Evolutionary conservation across 2,113 vertebrate species (phyloP).

Genomic region (mouse (Mus musculus)): DNA sequence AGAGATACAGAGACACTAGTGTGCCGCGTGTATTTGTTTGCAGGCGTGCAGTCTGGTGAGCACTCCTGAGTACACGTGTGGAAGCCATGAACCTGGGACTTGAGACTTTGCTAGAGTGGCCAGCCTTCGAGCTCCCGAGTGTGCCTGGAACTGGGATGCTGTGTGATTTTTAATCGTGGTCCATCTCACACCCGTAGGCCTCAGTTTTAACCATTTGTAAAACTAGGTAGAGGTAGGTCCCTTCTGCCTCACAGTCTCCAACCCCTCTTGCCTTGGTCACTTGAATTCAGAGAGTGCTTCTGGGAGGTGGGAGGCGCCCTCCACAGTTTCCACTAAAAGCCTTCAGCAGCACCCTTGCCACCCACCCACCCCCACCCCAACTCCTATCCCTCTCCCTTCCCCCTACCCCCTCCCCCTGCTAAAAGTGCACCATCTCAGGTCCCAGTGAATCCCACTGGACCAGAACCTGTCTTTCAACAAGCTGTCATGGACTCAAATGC

Average conservation of each 20-base stretch:
- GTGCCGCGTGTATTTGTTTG: not conserved
- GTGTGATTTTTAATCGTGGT: not conserved
- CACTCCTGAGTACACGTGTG: not conserved
- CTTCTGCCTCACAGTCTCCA: not conserved
- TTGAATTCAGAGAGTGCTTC: not conserved
- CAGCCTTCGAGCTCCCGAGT: not conserved
- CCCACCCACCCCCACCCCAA: not conserved
- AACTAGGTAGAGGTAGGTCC: not conserved
- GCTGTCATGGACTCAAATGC: not conserved
- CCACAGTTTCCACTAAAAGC: not conserved
- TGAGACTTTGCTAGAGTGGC: not conserved
- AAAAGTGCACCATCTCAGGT: not conserved
- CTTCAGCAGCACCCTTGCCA: not conserved
- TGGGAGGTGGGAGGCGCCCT: not conserved
- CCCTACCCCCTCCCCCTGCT: too few relatives aligned
- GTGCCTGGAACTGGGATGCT: not conserved
- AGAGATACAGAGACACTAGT: not conserved
- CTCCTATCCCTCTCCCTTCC: not conserved
- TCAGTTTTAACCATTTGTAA: conserved; percentile 3
- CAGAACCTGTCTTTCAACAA: conserved; percentile 18
- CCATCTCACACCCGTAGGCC: not conserved
- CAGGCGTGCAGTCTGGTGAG: not conserved
- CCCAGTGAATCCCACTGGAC: not conserved
- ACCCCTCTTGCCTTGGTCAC: not conserved
- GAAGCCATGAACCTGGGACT: not conserved